Base-by-base conservation (phyloP, 2,113 vertebrate genomes). In the Melanerpes formicivorus region DNA sequence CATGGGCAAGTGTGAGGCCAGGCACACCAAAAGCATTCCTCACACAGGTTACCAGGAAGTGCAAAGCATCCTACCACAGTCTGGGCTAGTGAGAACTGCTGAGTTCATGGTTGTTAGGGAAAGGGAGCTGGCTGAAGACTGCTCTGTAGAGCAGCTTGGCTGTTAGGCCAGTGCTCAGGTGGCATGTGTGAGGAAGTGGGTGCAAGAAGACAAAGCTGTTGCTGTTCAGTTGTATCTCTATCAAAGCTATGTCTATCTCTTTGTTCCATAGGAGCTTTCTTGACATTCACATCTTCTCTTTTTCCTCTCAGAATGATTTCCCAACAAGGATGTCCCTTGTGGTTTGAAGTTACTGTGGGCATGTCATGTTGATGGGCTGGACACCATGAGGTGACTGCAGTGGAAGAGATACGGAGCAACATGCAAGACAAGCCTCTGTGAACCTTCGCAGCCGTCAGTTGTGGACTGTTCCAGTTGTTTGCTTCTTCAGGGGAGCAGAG, bases 291-390 rank as follows among this genome's bases (percentile, higher is more conserved):
- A 50, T 96, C 76, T 94, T 85, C 76, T 95, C 74, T 97, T 62
- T 96, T 84, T 93, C 71, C 83, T 89, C 73, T 56, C 96, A 98
- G 98, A 97, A 96, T 2, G 98, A 98, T 93, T 98, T 98, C 89
- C 98, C 98, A 88, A 98, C 97, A 12, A 98, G 98, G 89, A 98
- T 98, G 98, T 98, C 98, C 80, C 98, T 98, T 22, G 98, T 98
- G 90, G 98, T 98, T 93, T 98, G 97, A 98, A 92, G 88, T 79
- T 92, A 74, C 78, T 95, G 73, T 90, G 82, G 94, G 97, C 90
- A 64, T 83, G 50, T 80, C 69, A 50, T 80, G 64, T 85, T 89
- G 93, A 94, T 92, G 89, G 81, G 87, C 93, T 93, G 92, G 82
- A 83, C 93, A 87, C 90, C 72, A 55, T 63, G 89, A 92, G 77